These are phyloP conservation scores for Leucopsar rothschildi DNA, from an alignment of 2,113 vertebrate species.

Conservation along the genomic window DNA sequence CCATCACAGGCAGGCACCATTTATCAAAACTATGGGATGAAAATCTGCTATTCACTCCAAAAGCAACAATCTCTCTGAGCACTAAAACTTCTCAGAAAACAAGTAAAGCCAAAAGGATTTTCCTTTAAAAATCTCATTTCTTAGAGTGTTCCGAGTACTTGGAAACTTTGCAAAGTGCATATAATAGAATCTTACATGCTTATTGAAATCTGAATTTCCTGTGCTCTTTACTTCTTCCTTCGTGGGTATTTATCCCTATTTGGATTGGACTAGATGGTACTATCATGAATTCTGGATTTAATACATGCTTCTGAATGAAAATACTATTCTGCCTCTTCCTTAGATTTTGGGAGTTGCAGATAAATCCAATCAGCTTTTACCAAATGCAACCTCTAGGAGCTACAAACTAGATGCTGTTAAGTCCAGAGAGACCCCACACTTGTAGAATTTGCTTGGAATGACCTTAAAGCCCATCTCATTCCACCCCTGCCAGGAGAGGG, in stretches of 20 bases:
- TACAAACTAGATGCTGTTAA: not conserved
- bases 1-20: not conserved
- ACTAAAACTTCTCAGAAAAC: not conserved
- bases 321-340: not conserved
- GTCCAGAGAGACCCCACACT: not conserved
- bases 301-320: not conserved
- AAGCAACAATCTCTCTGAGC: not conserved
- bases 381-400: not conserved
- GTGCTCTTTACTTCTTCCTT: not conserved
- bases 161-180: not conserved
- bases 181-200: not conserved
- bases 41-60: not conserved
- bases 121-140: not conserved
- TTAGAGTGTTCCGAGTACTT: not conserved
- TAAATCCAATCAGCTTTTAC: not conserved
- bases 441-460: not conserved
- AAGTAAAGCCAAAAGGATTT: not conserved
- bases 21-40: not conserved
- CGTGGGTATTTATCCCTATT: not conserved
- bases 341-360: not conserved
- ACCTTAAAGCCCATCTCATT: not conserved
- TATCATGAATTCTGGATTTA: not conserved
- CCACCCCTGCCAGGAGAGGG: not conserved
- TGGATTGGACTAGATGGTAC: not conserved
- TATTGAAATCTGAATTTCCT: not conserved